Percentiles rank a stretch among this genome's conserved stretches.
These are phyloP conservation scores for Anarhynchus alexandrinus DNA, from an alignment of 2,113 vertebrate species.

Conservation along the genomic window DNA sequence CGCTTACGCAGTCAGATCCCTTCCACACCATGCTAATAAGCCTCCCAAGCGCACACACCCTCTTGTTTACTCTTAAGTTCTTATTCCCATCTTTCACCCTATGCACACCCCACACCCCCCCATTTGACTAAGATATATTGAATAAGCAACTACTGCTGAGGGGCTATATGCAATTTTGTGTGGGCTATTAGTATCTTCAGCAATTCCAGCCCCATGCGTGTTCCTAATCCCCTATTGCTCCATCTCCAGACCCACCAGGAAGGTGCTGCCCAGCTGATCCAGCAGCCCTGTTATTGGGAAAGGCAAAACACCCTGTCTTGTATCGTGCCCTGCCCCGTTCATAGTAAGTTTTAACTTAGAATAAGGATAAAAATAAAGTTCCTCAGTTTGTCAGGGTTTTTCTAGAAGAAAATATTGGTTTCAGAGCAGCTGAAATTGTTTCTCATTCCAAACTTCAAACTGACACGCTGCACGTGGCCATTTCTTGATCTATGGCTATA, in stretches of 20 bases:
- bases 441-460: background rate
- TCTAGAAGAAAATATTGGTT: background rate
- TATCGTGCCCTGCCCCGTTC: background rate
- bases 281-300: background rate
- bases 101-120: fast-evolving
- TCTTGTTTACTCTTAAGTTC: background rate
- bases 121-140: background rate
- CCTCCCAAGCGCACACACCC: background rate
- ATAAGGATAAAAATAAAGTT: background rate
- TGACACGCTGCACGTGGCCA: background rate
- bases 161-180: background rate
- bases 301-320: background rate
- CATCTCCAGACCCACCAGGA: background rate
- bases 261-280: background rate
- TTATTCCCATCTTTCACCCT: background rate
- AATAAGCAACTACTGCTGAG: background rate
- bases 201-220: background rate
- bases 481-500: background rate
- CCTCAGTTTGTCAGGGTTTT: background rate
- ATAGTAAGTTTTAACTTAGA: background rate
- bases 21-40: background rate
- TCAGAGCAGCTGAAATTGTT: background rate
- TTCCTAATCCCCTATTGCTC: background rate
- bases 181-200: background rate
- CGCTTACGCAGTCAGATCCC: background rate